These are phyloP conservation scores for Lophius americanus DNA, from an alignment of 2,797 vertebrate species.

Conservation along the genomic window DNA sequence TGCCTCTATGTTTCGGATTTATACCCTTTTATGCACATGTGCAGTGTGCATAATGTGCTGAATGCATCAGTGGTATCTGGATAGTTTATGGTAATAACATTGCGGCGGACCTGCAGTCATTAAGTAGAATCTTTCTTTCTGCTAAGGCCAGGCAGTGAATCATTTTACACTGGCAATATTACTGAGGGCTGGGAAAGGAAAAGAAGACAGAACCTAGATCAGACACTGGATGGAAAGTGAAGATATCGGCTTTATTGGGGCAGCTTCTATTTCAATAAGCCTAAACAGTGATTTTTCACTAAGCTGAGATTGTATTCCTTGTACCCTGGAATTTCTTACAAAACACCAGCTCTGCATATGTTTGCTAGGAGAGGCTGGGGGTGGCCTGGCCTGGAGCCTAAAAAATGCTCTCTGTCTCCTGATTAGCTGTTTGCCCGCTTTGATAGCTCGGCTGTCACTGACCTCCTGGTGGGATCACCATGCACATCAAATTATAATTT, in stretches of 20 bases:
- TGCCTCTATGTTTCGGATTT: slow-evolving; percentile 40
- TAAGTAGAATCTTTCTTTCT: slow-evolving; percentile 66
- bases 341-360: slow-evolving; percentile 30
- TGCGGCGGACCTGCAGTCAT: slow-evolving; percentile 58
- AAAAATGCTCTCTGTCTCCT: slow-evolving; percentile 47
- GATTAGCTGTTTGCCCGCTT: slow-evolving; percentile 72
- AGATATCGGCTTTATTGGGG: slow-evolving; percentile 8
- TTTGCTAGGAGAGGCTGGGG: slow-evolving; percentile 32
- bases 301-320: slow-evolving; percentile 21
- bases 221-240: slow-evolving; percentile 14
- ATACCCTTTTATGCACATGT: slow-evolving; percentile 62
- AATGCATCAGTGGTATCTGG: slow-evolving; percentile 56
- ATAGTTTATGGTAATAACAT: slow-evolving; percentile 71
- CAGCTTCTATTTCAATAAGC: slow-evolving; percentile 12
- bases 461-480: slow-evolving; percentile 51
- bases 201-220: not conserved
- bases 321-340: slow-evolving; percentile 20
- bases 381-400: slow-evolving; percentile 26
- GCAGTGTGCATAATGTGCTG: slow-evolving; percentile 18
- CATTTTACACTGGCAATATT: slow-evolving; percentile 61
- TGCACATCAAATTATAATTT: slow-evolving; percentile 51
- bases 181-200: slow-evolving; percentile 21
- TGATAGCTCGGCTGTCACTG: slow-evolving; percentile 44
- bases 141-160: slow-evolving; percentile 57
- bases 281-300: slow-evolving; percentile 31